Conservation (phyloP, 2,888 invertebrate species). For the Stenotaenia linearis region DNA sequence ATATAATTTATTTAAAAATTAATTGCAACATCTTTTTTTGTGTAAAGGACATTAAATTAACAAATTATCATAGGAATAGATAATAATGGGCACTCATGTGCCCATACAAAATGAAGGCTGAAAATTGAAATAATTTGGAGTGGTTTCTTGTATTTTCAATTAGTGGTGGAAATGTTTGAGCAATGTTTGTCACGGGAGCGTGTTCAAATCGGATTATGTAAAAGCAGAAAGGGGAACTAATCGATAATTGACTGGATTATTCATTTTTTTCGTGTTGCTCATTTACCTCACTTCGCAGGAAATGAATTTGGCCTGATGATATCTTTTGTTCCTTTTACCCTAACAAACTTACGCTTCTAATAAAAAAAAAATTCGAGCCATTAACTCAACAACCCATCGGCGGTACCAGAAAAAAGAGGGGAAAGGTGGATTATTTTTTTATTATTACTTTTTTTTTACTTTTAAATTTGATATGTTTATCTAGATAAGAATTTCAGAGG, state of each 20-base stretch:
- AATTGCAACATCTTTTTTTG: too few relatives aligned
- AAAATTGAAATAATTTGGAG: not conserved
- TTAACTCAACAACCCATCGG: too few relatives aligned
- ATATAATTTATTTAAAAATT: not conserved
- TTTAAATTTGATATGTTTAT: constrained; percentile 12
- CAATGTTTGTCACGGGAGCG: constrained; percentile 9
- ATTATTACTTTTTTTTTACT: not conserved
- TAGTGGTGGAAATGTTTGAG: not conserved
- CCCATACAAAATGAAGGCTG: too few relatives aligned
- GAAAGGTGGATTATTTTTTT: not conserved
- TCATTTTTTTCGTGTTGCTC: not conserved
- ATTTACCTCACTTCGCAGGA: not conserved
- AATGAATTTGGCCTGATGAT: not conserved
- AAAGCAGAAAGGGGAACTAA: constrained; percentile 24
- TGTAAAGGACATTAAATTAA: too few relatives aligned
- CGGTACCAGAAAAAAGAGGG: too few relatives aligned
- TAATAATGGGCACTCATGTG: too few relatives aligned
- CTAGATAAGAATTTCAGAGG: not conserved
- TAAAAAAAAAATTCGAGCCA: not conserved
- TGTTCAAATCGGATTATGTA: constrained; percentile 17
- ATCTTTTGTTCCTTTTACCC: not conserved
- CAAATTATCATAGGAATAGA: too few relatives aligned
- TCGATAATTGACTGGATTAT: constrained; percentile 15
- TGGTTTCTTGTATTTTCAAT: not conserved
- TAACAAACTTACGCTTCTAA: not conserved